Evolutionary conservation across 1,140 invertebrate genomes (phyloP).

Genomic region (Ceratoteleas bidentatus): DNA sequence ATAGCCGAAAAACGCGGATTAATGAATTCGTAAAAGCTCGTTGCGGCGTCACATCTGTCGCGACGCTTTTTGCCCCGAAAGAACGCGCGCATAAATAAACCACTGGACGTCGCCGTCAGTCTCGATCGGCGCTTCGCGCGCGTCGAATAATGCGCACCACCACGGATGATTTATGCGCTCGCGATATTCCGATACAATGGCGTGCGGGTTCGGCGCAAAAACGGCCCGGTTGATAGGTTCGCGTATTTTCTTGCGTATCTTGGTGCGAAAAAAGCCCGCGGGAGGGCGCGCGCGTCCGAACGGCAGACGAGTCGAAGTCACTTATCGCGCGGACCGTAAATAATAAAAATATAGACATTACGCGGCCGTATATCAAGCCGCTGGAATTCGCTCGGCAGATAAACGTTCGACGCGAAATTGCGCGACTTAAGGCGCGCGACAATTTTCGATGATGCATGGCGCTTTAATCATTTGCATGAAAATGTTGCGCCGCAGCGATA

Average conservation of each 20-base stretch:
- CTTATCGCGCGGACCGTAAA: conserved; percentile 76
- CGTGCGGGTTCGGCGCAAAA: too few species aligned
- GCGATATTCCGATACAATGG: too few species aligned
- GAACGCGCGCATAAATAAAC: too few species aligned
- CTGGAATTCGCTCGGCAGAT: too few species aligned
- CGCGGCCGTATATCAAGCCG: conserved; percentile 73
- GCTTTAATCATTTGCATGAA: conserved; percentile 44
- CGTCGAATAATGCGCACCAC: too few species aligned
- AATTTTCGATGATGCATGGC: conserved; percentile 29
- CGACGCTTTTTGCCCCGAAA: too few species aligned
- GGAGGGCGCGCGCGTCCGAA: conserved; percentile 40
- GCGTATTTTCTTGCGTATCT: conserved; percentile 72
- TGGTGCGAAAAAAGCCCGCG: conserved; percentile 20
- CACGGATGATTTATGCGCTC: too few species aligned
- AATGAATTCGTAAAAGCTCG: too few species aligned
- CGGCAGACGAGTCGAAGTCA: conserved; percentile 60
- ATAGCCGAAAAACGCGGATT: too few species aligned
- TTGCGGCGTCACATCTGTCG: too few species aligned
- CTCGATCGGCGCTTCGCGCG: too few species aligned
- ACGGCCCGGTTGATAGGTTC: conserved; percentile 53
- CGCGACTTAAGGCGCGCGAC: conserved; percentile 32
- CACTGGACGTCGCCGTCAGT: too few species aligned
- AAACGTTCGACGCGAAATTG: conserved; percentile 49
- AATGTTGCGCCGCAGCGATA: conserved; percentile 10
- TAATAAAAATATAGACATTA: conserved; percentile 79